phyloP scores from a whole-genome alignment of 1,140 invertebrate genomes.

The Drosophila serrata region DNA sequence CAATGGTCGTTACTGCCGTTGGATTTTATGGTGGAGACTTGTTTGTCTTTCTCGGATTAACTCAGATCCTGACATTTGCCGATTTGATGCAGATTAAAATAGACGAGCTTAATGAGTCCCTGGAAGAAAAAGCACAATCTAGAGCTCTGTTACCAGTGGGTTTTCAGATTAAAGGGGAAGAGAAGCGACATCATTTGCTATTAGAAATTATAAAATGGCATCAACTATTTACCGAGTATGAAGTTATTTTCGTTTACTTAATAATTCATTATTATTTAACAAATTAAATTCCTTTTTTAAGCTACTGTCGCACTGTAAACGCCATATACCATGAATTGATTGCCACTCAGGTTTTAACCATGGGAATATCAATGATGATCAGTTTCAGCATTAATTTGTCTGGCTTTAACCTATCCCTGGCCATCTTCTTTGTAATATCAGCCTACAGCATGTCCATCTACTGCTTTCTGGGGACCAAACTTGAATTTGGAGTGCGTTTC shows the following conservation, averaged over 20 bases:
- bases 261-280: neutral
- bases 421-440: constrained; percentile 52
- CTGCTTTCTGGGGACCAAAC: constrained; percentile 64
- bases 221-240: constrained; percentile 59
- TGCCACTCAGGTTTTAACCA: constrained; percentile 51
- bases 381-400: constrained; percentile 51
- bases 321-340: constrained; percentile 52
- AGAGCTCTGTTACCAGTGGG: constrained; percentile 8
- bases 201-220: constrained; percentile 68
- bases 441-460: constrained; percentile 64
- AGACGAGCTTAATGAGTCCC: constrained; percentile 18
- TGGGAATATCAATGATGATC: constrained; percentile 51
- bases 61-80: constrained; percentile 55
- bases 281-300: neutral
- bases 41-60: constrained; percentile 42
- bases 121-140: constrained; percentile 22
- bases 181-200: constrained; percentile 6
- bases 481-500: constrained; percentile 58
- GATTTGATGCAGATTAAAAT: constrained; percentile 56
- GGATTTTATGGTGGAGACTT: constrained; percentile 63
- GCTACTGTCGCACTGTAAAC: constrained; percentile 54
- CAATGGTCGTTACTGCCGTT: constrained; percentile 38
- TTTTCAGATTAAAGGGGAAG: neutral
- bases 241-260: neutral
- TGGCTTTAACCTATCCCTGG: constrained; percentile 51